Conservation (phyloP, 2,888 invertebrate species). For the Linyphia triangularis region DNA sequence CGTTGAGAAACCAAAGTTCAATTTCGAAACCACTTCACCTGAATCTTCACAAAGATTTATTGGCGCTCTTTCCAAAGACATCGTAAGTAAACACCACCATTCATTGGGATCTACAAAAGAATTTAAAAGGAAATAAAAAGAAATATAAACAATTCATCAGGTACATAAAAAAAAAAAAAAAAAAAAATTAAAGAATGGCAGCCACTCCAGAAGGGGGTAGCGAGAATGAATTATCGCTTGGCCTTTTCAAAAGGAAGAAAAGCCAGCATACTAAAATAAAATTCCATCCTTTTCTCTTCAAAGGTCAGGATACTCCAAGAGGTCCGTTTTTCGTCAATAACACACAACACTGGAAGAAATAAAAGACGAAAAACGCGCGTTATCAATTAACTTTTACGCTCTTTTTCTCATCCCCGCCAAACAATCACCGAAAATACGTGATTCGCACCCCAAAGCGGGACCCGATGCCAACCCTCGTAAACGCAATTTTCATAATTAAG, state of each 20-base stretch:
- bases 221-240: conserved; percentile 15
- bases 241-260: not conserved
- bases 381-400: conserved; percentile 50
- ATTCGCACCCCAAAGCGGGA: conserved; percentile 37
- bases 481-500: conserved; percentile 67
- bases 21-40: not conserved
- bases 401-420: not conserved
- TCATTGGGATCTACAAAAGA: too few relatives aligned
- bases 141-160: conserved; percentile 33
- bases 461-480: not conserved
- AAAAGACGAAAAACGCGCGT: not conserved
- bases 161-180: not conserved
- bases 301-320: conserved; percentile 18
- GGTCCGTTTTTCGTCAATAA: conserved; percentile 22
- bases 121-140: not conserved
- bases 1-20: not conserved
- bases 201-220: conserved; percentile 9
- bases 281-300: not conserved
- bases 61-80: not conserved
- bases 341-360: conserved; percentile 16
- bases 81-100: conserved; percentile 6
- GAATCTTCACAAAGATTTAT: conserved; percentile 21
- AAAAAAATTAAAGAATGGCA: conserved; percentile 1
- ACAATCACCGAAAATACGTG: conserved; percentile 62
- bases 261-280: not conserved